Evolutionary conservation across 92 coral and sea anemone species (phyloP), one percentile per base, ranked within the genome.

Genomic region (Porites rus): DNA sequence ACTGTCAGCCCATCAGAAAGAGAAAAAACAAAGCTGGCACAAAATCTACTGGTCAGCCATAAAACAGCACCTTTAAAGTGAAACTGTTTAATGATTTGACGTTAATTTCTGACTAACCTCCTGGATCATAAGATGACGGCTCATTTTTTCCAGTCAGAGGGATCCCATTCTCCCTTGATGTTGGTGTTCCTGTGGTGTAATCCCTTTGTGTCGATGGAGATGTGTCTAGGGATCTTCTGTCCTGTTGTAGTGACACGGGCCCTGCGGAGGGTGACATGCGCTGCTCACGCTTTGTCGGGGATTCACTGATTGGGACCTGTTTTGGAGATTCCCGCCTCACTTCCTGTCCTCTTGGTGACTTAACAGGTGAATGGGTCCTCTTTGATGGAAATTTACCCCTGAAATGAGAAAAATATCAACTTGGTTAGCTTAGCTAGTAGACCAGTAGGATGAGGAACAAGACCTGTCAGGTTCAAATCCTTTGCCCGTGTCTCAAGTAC

Each of bases 341-440:
- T 74, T 87, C 89, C 73, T 86, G 53, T 52, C 87, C 83, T 56
- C 86, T 80, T 24, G 93, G 74, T 19, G 85, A 66, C 20, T 63
- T 69, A 11, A 80, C 75, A 3, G 74, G 84, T 51, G 88, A 56
- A 81, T 85, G 93, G 16, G 85, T 65, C 72, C 76, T 93, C 79
- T 90, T 86, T 19, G 72, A 63, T 21, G 96, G 97, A 70, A 97
- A 93, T 85, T 97, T 97, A 88, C 91, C 93, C 87, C 99, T 97
- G 77, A 79, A 24, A 71, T 16, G 76, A 19, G 53, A 21, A 79
- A 31, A 3, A 3, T 4, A 8, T 6, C 1, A 66, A 13, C 16
- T 38, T 38, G 46, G 46, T 38, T 38, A 38, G 46, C 46, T 38
- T 38, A 38, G 46, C 5, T 38, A 4, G 46, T 38, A 38, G 46